Evolutionary conservation across 2,113 vertebrate genomes (phyloP).

Genomic region (Nerophis lumbriciformis): DNA sequence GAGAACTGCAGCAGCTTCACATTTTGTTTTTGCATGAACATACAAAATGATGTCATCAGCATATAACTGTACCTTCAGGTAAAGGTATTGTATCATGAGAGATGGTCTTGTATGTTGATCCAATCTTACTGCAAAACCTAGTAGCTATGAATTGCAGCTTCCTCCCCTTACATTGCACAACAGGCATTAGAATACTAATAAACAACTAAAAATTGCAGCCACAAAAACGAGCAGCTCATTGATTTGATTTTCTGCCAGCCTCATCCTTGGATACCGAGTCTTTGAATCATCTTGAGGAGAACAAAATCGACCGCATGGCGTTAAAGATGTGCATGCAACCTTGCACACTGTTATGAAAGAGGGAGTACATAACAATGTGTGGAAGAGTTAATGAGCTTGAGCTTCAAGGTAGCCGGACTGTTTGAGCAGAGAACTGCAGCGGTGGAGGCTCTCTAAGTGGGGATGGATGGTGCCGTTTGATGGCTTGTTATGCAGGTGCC

Average conservation of each 20-base stretch:
- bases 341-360: conserved; percentile 20
- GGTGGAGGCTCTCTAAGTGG: conserved; percentile 12
- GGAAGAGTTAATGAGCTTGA: conserved; percentile 45
- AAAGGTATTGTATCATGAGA: too few relatives aligned
- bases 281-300: conserved; percentile 3
- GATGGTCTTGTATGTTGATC: too few relatives aligned
- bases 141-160: not conserved
- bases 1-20: too few relatives aligned
- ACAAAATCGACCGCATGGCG: not conserved
- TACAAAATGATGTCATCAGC: too few relatives aligned
- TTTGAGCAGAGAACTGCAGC: conserved; percentile 18
- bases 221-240: not conserved
- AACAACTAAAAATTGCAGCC: not conserved
- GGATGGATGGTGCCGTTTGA: conserved; percentile 53
- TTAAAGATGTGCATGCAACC: conserved; percentile 6
- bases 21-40: too few relatives aligned
- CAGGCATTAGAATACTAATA: not conserved
- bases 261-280: not conserved
- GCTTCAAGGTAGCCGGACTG: conserved; percentile 27
- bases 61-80: too few relatives aligned
- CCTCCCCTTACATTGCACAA: not conserved
- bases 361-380: conserved; percentile 30
- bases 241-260: not conserved
- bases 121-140: too few relatives aligned
- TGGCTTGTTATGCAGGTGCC: conserved; percentile 49